Evolutionary conservation across 2,113 vertebrate species (phyloP), one percentile per base, ranked within the genome.

Genomic region (Gallinago undulata): DNA sequence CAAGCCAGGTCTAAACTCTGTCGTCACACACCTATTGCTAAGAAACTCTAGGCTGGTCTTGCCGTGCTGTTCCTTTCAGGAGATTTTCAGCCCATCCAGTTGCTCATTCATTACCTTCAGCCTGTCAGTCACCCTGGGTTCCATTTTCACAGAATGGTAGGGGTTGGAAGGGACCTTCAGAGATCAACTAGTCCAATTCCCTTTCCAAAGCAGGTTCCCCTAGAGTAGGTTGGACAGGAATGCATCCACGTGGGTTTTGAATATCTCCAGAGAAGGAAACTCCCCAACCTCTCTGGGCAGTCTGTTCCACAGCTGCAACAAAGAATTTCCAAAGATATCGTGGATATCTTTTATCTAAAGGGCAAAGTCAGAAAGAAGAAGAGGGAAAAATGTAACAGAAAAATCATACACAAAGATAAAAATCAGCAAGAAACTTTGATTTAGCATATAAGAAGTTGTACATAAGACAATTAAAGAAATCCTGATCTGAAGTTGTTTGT

Each of bases 11-110:
- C 45, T 83, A n/a, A 89, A 45, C 10, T 13, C 45, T 62, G 28
- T 13, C 11, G 30, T 53, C 45, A 30, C 0, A 0, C 11, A 31
- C 31, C 43, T n/a, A 28, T 17, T 1, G 0, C 28, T 66, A 72
- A 51, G 39, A 83, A 85, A 43, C 15, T 60, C 57, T n/a, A 41
- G 35, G 22, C 14, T 66, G 19, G 5, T 39, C 10, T 56, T 69
- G 31, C 53, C 39, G 37, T 68, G 19, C 19, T 57, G 39, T 8
- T 81, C 30, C 39, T 79, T 79, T 66, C 37, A 30, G 50, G 12
- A 74, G 28, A 21, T 12, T 41, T 84, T 60, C 7, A 85, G 82
- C 7, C 64, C 53, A 84, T 22, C 23, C 43, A 22, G 31, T 56
- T 76, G 53, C 43, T 88, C 75, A 35, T 1, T 43, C 5, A 0